These are phyloP conservation scores for Lagria hirta DNA, from an alignment of 2,888 invertebrate genomes.

Conservation along the genomic window DNA sequence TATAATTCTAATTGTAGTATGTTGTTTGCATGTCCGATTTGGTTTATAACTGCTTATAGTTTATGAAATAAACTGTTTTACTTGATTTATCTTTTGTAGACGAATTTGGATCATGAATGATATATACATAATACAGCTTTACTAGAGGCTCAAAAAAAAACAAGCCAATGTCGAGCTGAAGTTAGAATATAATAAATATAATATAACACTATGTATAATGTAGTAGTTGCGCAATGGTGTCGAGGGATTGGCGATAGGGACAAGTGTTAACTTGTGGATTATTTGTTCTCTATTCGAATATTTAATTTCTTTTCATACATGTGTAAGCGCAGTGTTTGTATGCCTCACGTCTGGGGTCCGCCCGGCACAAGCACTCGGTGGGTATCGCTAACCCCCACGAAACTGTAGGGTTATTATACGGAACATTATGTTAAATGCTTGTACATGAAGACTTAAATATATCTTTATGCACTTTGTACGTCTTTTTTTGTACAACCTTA, in stretches of 20 bases:
- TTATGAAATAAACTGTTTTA: conserved; percentile 44
- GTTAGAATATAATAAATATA: conserved; percentile 48
- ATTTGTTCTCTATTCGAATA: conserved; percentile 53
- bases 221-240: conserved; percentile 52
- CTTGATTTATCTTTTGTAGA: conserved; percentile 41
- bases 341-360: conserved; percentile 42
- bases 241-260: conserved; percentile 54
- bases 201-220: conserved; percentile 48
- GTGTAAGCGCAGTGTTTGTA: conserved; percentile 49
- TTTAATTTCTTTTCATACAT: conserved; percentile 46
- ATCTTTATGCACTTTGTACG: conserved; percentile 72
- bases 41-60: conserved; percentile 53
- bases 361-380: conserved; percentile 48
- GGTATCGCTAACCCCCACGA: conserved; percentile 49
- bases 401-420: conserved; percentile 56
- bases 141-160: conserved; percentile 39
- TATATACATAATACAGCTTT: conserved; percentile 41
- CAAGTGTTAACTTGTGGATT: conserved; percentile 51
- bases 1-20: conserved; percentile 47
- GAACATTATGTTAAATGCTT: conserved; percentile 69
- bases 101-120: conserved; percentile 38
- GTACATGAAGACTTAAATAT: conserved; percentile 77
- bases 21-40: conserved; percentile 50
- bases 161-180: conserved; percentile 38
- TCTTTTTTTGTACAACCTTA: conserved; percentile 18